phyloP scores from a whole-genome alignment of 2,797 vertebrate genomes.

The Centroberyx gerrardi region DNA sequence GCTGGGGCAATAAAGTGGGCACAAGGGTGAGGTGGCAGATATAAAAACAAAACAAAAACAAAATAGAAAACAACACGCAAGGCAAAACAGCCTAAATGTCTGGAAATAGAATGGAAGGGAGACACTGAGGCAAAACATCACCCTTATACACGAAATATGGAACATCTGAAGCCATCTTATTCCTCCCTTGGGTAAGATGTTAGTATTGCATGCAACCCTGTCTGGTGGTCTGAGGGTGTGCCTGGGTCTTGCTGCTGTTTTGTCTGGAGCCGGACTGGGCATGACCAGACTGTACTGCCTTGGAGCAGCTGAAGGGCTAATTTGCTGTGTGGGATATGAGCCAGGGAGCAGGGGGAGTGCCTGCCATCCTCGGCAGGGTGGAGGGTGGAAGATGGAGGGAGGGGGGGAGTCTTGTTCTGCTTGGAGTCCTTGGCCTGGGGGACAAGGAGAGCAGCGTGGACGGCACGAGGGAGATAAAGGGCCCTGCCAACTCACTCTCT shows the following conservation, averaged over 20 bases:
- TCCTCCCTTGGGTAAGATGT: constrained; percentile 59
- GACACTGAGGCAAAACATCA: constrained; percentile 33
- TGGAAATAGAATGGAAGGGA: constrained; percentile 23
- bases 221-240: constrained; percentile 70
- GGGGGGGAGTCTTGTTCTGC: constrained; percentile 19
- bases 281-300: constrained; percentile 68
- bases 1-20: constrained; percentile 26
- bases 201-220: constrained; percentile 53
- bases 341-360: constrained; percentile 29
- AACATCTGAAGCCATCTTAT: constrained; percentile 50
- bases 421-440: constrained; percentile 60
- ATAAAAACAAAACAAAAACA: constrained; percentile 58
- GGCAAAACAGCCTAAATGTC: constrained; percentile 28
- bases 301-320: constrained; percentile 63
- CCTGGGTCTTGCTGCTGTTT: constrained; percentile 61
- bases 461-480: constrained; percentile 53
- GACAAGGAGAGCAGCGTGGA: constrained; percentile 48
- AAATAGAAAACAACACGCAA: constrained; percentile 4
- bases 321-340: constrained; percentile 56
- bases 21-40: constrained; percentile 13
- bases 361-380: constrained; percentile 38
- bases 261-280: constrained; percentile 74
- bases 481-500: constrained; percentile 15
- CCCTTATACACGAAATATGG: constrained; percentile 45
- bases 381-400: constrained; percentile 19